Evolutionary conservation across 1,140 invertebrate species (phyloP), one percentile per base, ranked within the genome.

Genomic region (Zaprionus vittiger): DNA sequence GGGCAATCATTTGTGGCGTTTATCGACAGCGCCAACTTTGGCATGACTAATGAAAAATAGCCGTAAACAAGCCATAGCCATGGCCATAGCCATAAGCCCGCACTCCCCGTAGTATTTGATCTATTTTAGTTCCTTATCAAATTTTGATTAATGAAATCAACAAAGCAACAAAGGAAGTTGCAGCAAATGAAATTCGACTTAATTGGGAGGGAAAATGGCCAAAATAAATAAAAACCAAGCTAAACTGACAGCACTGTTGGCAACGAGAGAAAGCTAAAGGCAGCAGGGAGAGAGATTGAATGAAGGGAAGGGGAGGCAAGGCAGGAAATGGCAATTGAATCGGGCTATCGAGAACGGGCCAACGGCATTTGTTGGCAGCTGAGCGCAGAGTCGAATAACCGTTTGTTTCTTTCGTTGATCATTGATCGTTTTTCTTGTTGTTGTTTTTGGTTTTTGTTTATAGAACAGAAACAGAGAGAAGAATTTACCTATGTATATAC

Each of bases 341-440:
- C 31, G 31, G 31, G 38, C 24, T 31, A 62, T 62, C 26, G 41
- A 31, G 7, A 26, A 28, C 26, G 26, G 54, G 22, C 37, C 55
- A 64, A 34, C 54, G 38, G 55, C 17, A 65, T 65, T 65, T 65
- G 38, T 65, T 65, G 63, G 31, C 63, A 38, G 14, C 28, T 11
- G 31, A 34, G 31, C 31, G 31, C 31, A 34, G 31, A 34, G 44
- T 52, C 47, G 20, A 52, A 52, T 49, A 52, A 52, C 47, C 41
- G 24, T 17, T 52, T 20, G 12, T 31, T 34, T 34, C 9, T 3
- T 34, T 22, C 26, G 11, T 41, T n/a, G 28, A 22, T 56, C 28
- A 34, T n/a, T 41, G n/a, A 22, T 56, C 28, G 44, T n/a, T 55
- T 12, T 24, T 34, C 28, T 47, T 47, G 14, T 38, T 15, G 12